phyloP scores from a whole-genome alignment of 2,113 vertebrate species.

The Gila orcuttii region DNA sequence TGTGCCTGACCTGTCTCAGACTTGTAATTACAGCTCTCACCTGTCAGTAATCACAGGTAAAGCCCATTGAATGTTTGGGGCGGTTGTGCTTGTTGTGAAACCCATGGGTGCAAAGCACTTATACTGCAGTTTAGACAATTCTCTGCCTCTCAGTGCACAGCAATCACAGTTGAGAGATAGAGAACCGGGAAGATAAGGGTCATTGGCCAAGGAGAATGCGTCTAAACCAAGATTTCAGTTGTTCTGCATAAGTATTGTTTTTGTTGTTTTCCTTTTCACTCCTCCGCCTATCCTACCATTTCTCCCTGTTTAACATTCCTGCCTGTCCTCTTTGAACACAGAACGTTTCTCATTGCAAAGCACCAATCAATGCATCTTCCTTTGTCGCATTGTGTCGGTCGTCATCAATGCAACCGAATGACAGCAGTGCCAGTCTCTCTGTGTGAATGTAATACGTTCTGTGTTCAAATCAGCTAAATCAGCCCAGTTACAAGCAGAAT shows the following conservation, averaged over 20 bases:
- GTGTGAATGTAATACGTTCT: neutral
- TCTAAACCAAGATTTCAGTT: neutral
- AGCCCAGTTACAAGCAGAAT: neutral
- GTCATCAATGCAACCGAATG: neutral
- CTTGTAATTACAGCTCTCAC: conserved; percentile 44
- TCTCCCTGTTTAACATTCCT: neutral
- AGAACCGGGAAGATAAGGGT: conserved; percentile 17
- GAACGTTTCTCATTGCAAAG: neutral
- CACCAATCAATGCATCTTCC: neutral
- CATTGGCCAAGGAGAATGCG: conserved; percentile 4
- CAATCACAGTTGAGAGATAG: conserved; percentile 3
- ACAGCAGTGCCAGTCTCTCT: neutral
- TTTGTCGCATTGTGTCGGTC: neutral
- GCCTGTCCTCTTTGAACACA: neutral
- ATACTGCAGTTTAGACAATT: conserved; percentile 39
- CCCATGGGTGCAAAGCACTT: conserved; percentile 37
- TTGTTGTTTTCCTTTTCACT: neutral
- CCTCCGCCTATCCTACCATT: neutral
- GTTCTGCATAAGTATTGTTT: conserved; percentile 6
- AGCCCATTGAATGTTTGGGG: conserved; percentile 4
- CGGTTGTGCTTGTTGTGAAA: conserved; percentile 36
- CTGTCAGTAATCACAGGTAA: conserved; percentile 45
- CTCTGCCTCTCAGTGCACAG: conserved; percentile 28
- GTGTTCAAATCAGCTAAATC: neutral
- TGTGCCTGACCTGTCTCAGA: conserved; percentile 36